Evolutionary conservation across 2,113 vertebrate species (phyloP).

Genomic region (Pelmatolapia mariae): DNA sequence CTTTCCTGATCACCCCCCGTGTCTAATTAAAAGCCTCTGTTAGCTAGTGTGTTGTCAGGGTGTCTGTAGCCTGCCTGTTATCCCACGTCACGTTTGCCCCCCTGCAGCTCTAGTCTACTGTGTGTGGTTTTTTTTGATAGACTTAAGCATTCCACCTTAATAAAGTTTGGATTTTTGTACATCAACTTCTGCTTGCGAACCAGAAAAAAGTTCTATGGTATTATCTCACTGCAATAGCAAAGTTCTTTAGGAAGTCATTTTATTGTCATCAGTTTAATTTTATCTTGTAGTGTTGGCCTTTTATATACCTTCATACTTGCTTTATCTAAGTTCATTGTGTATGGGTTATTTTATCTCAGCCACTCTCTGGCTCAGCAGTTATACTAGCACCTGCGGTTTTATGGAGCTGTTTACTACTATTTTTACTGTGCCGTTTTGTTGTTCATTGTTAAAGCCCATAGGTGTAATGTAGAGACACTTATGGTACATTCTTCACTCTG

Average conservation of each 20-base stretch:
- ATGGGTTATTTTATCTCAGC: not conserved
- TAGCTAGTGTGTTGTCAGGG: not conserved
- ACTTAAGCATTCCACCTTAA: not conserved
- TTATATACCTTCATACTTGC: not conserved
- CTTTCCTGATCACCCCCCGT: not conserved
- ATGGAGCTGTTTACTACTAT: not conserved
- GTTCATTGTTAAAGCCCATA: not conserved
- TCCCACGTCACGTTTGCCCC: not conserved
- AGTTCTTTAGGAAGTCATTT: not conserved
- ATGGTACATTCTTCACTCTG: not conserved
- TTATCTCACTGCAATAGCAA: not conserved
- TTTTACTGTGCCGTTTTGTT: not conserved
- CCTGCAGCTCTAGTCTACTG: not conserved
- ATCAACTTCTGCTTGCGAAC: not conserved
- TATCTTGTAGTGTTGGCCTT: not conserved
- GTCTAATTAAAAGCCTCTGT: not conserved
- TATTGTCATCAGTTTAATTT: not conserved
- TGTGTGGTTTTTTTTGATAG: not conserved
- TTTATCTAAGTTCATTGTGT: not conserved
- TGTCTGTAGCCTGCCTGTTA: not conserved
- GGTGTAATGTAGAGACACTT: not conserved
- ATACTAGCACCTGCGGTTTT: slow-evolving; percentile 11
- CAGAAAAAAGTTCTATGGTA: not conserved
- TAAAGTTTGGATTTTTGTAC: not conserved
- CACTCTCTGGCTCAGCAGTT: not conserved